Evolutionary conservation across 1,140 invertebrate genomes (phyloP), one percentile per base, ranked within the genome.

Genomic region (Drosophila tristis): DNA sequence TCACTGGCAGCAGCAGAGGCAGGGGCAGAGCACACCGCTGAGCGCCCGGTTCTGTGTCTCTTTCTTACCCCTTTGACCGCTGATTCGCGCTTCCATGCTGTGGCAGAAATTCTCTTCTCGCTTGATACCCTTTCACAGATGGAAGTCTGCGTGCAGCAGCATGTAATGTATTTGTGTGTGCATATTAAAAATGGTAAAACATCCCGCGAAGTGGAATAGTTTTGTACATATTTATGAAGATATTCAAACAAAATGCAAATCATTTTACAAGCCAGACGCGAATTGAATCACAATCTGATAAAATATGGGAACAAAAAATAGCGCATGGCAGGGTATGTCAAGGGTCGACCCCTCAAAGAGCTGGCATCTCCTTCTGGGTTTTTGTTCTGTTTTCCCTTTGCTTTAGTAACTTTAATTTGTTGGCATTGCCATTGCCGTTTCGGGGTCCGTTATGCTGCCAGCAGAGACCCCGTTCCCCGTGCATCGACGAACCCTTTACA

Each of bases 351-450:
- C 35, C 35, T 39, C 35, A 39, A 4, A 13, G 11, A 11, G 35
- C 11, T 39, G 35, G 11, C 9, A 39, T 39, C 35, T 13, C 4
- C 35, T 13, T 39, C 35, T 39, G 11, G 35, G 11, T 11, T 23
- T 64, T 20, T 72, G 47, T 60, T 60, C 70, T 55, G 26, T 35
- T 49, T 43, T 60, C 70, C 61, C 71, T 78, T 75, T 75, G 75
- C 70, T 75, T 85, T 85, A 76, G 76, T 80, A 80, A 85, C 80
- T 84, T 84, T 80, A 84, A 85, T 85, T 85, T 80, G 81, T 84
- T 85, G 80, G 68, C 71, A 74, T 74, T 62, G 61, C 68, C 78
- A 85, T 85, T 86, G 82, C 78, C 78, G 71, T 67, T 70, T 39
- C 35, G 72, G 60, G 66, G 59, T 64, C 72, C 72, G 80, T 82